Evolutionary conservation across 2,113 vertebrate genomes (phyloP).

Genomic region (Progne subis): DNA sequence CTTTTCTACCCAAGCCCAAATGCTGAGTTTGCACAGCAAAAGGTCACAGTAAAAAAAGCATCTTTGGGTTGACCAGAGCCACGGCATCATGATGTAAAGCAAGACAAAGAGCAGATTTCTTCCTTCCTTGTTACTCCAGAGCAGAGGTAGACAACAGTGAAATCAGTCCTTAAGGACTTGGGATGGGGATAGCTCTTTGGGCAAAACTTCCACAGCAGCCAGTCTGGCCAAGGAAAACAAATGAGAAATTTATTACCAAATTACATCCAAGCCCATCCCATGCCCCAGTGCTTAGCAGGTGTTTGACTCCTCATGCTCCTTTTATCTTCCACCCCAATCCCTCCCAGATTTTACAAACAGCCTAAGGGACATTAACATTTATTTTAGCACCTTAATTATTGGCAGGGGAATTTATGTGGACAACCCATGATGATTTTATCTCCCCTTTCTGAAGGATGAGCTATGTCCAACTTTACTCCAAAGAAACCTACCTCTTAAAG

Average conservation of each 20-base stretch:
- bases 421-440: neutral
- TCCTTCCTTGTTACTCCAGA: neutral
- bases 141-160: neutral
- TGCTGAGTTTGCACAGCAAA: neutral
- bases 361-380: neutral
- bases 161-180: neutral
- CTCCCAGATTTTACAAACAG: neutral
- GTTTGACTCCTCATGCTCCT: neutral
- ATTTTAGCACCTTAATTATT: neutral
- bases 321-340: neutral
- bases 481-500: fast-evolving
- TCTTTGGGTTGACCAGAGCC: neutral
- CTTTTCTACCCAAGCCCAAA: neutral
- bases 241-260: neutral
- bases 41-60: neutral
- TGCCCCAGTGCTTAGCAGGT: neutral
- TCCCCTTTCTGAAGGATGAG: neutral
- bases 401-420: neutral
- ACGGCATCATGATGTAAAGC: fast-evolving
- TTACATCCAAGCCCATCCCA: neutral
- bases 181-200: neutral
- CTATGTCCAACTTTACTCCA: neutral
- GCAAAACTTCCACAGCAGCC: neutral
- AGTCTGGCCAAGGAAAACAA: neutral
- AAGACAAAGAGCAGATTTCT: neutral